These are phyloP conservation scores for Clarias magur DNA, from an alignment of 2,113 vertebrate genomes.

Conservation along the genomic window DNA sequence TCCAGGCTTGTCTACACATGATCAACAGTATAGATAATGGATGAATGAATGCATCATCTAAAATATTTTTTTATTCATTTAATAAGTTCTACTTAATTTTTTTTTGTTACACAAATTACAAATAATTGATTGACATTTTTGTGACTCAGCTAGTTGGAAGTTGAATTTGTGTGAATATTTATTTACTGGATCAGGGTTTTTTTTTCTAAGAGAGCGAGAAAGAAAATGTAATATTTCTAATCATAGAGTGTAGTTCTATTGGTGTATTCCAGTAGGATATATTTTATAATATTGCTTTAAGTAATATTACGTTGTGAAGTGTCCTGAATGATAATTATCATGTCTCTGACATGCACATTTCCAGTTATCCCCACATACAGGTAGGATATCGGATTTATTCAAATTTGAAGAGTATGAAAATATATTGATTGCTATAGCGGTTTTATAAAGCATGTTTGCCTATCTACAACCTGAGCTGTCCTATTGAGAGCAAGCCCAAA, in stretches of 20 bases:
- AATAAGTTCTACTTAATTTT: too few species aligned
- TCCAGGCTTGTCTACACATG: too few species aligned
- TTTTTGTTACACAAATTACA: too few species aligned
- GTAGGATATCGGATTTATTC: not conserved
- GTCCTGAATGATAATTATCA: not conserved
- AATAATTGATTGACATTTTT: not conserved
- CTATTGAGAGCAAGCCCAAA: not conserved
- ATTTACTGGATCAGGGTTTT: not conserved
- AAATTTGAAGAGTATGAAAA: not conserved
- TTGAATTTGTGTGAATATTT: not conserved
- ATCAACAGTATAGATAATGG: too few species aligned
- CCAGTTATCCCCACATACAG: not conserved
- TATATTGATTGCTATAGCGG: not conserved
- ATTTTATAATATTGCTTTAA: too few species aligned
- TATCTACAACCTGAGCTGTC: not conserved
- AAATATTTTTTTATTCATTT: too few species aligned
- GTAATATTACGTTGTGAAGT: too few species aligned
- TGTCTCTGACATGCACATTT: not conserved
- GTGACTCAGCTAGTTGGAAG: not conserved
- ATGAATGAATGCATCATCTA: too few species aligned
- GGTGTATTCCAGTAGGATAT: not conserved
- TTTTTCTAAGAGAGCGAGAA: too few species aligned
- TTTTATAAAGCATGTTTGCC: not conserved
- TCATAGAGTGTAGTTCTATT: not conserved
- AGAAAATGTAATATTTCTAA: not conserved